Percentiles rank a stretch among this genome's conserved stretches.
Conservation (phyloP, 2,113 vertebrate genomes). For the Globicephala melas region DNA sequence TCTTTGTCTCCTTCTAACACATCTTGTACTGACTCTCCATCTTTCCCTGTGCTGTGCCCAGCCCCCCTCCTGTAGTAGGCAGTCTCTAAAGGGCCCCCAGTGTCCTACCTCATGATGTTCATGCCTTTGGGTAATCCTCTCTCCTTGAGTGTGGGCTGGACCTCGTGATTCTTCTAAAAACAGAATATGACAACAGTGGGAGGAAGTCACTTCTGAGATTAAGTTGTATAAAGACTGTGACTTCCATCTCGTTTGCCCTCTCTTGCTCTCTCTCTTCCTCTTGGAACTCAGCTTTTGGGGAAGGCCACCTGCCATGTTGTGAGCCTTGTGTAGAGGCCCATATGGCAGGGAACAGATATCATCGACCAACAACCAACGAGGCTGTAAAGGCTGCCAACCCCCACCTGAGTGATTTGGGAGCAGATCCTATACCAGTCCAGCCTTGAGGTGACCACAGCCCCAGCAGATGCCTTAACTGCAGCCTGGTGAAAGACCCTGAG, state of each 20-base stretch:
- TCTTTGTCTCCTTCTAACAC: not conserved
- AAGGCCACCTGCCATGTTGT: not conserved
- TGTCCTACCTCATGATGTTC: not conserved
- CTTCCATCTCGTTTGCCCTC: not conserved
- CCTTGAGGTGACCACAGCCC: not conserved
- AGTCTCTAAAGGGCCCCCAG: not conserved
- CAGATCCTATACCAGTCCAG: not conserved
- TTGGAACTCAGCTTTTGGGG: not conserved
- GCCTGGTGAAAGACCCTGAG: not conserved
- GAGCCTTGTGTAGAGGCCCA: not conserved
- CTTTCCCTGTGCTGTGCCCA: not conserved
- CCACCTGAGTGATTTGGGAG: not conserved
- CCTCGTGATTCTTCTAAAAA: not conserved
- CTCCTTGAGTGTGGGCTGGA: not conserved
- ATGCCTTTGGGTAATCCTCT: not conserved
- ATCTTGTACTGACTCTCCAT: not conserved
- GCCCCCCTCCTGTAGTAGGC: not conserved
- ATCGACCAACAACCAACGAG: not conserved
- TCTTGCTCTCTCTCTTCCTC: not conserved
- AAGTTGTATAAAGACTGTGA: not conserved
- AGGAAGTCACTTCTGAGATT: not conserved
- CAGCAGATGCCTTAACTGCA: not conserved
- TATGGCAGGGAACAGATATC: not conserved
- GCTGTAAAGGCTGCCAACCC: not conserved
- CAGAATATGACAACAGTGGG: not conserved